phyloP scores from a whole-genome alignment of 2,888 invertebrate genomes.

The Scelioninae gen. 2 region DNA sequence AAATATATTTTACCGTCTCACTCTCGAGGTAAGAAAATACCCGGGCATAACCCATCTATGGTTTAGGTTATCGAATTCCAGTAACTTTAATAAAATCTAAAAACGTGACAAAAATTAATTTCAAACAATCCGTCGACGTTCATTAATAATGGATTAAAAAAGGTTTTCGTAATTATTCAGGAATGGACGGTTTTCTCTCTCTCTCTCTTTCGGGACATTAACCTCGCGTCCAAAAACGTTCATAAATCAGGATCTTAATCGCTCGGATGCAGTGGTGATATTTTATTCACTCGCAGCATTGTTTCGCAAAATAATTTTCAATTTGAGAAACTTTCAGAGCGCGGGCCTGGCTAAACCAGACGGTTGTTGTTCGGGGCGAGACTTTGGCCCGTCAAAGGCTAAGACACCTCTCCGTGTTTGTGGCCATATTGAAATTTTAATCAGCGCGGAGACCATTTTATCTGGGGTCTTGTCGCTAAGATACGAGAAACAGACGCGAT shows the following conservation, averaged over 20 bases:
- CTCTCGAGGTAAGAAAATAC: too few relatives aligned
- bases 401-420: conserved; percentile 47
- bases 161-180: conserved; percentile 4
- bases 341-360: conserved; percentile 18
- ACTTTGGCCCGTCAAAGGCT: conserved; percentile 49
- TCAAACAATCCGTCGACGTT: too few relatives aligned
- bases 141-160: too few relatives aligned
- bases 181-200: neutral
- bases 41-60: too few relatives aligned
- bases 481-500: conserved; percentile 49
- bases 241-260: conserved; percentile 42
- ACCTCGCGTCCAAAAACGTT: neutral
- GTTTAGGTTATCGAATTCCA: too few relatives aligned
- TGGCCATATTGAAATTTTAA: conserved; percentile 52
- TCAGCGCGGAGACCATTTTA: conserved; percentile 51
- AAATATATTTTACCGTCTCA: too few relatives aligned
- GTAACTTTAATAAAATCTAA: too few relatives aligned
- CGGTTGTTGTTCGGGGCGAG: conserved; percentile 47
- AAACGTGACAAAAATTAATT: too few relatives aligned
- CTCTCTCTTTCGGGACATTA: neutral
- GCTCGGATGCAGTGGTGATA: conserved; percentile 39
- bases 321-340: conserved; percentile 34
- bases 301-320: conserved; percentile 42
- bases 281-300: conserved; percentile 42
- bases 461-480: conserved; percentile 43